Evolutionary conservation across 2,888 invertebrate genomes (phyloP), one percentile per base, ranked within the genome.

Genomic region (Eupithecia inturbata): DNA sequence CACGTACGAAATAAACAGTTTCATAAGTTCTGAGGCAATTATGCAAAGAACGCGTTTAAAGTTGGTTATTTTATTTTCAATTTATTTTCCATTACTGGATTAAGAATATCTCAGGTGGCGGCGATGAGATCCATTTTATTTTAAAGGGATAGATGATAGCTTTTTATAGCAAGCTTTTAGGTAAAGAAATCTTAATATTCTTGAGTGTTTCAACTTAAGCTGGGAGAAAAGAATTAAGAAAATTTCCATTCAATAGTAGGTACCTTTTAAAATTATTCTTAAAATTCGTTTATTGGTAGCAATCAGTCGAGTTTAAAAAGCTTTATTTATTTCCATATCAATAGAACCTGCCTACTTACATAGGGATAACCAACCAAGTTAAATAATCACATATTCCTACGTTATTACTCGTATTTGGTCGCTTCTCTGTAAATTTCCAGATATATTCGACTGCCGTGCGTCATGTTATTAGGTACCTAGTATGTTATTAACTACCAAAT

Each of bases 151-250:
- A 39, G 36, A 63, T 66, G 39, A 22, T 39, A 66, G 22, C 36
- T 62, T 62, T 39, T 22, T 22, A 39, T 0, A 36, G 26, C 39
- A 22, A 66, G 64, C 64, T 64, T 64, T 64, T 64, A 39, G 22
- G 63, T 63, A 63, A 64, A 64, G 26, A 22, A 64, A 64, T 64
- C 63, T 19, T 63, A 63, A 63, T 63, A n/a, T n/a, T 63, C 63
- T 63, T 63, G 10, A 33, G 33, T 33, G 63, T 63, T 63, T 33
- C 0, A 22, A 53, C 53, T 53, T 53, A 3, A 53, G n/a, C 3
- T 53, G 22, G 22, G 12, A 12, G 10, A 26, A 57, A 57, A 26
- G 0, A 14, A 26, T 22, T 3, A 14, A 26, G 57, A 57, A 4
- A 26, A 57, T 57, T 12, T 12, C 26, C 26, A 4, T 5, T 53